phyloP scores from a whole-genome alignment of 2,888 invertebrate species.

The Petrolisthes cinctipes region DNA sequence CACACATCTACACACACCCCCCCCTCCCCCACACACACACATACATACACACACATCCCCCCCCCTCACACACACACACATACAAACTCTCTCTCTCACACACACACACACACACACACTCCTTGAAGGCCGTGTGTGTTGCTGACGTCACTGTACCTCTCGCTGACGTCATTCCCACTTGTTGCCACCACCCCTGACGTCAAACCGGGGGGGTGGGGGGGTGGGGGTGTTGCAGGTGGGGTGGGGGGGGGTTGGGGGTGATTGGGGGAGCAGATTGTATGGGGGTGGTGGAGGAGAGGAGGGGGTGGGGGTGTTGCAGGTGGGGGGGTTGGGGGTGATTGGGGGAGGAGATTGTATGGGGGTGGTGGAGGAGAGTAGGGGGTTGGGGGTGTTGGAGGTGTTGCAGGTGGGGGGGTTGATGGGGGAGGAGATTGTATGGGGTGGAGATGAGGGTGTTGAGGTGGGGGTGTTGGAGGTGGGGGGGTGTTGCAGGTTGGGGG shows the following conservation, averaged over 20 bases:
- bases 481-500: too few relatives aligned
- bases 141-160: slow-evolving; percentile 43
- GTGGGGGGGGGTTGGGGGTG: neutral
- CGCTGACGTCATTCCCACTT: slow-evolving; percentile 58
- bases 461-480: too few relatives aligned
- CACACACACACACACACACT: neutral
- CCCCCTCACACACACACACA: too few relatives aligned
- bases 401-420: too few relatives aligned
- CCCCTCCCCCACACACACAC: neutral
- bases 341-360: neutral
- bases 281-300: neutral
- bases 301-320: too few relatives aligned
- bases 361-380: too few relatives aligned
- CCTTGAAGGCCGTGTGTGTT: neutral
- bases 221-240: neutral
- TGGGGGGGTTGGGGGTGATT: neutral
- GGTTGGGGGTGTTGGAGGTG: too few relatives aligned
- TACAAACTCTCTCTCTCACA: neutral
- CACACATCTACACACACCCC: neutral
- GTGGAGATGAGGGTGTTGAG: too few relatives aligned
- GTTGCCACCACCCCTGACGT: slow-evolving; percentile 55
- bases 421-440: too few relatives aligned
- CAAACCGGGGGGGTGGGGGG: slow-evolving; percentile 21
- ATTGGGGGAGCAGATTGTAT: neutral
- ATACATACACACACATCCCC: too few relatives aligned